Base-by-base conservation (phyloP, 2,888 invertebrate genomes). In the Erebia aethiops region DNA sequence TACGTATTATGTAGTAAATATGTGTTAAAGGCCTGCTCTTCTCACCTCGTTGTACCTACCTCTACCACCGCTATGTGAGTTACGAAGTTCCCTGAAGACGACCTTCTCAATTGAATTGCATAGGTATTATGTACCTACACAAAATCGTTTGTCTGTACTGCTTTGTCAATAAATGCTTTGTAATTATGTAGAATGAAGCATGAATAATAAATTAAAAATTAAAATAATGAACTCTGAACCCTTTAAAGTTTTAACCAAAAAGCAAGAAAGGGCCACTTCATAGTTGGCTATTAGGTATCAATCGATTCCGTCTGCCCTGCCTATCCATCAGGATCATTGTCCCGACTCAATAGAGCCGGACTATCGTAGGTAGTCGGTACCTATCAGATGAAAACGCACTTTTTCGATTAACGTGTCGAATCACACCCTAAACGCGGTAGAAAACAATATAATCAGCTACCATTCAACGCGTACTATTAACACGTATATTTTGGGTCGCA, bases 401-500 rank as follows among this genome's bases (percentile, higher is more conserved):
- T 91, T 88, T 87, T 87, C 87, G 89, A 92, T 91, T 90, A 90
- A 88, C 92, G 90, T 86, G 82, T 85, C 90, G 88, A 91, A 92
- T 90, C 84, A 83, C 78, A 82, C 87, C 87, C 89, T 80, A 84
- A 85, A 85, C 82, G 81, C 84, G 82, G 81, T 84, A 86, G 80
- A 85, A 91, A 90, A 93, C 92, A 93, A 92, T 92, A 91, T 90
- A 92, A 93, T 92, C 91, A 92, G 90, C 90, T 86, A 89, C 90
- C 81, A 93, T 92, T 92, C 77, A 79, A 74, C 84, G 83, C 69
- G 68, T 69, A 73, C 41, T 76, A 74, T 72, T 75, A 74, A 75
- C 71, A 71, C 75, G 75, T 81, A 72, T 72, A 61, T 64, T 67
- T 49, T 1, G 65, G 21, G 21, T 11, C 21, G 46, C 56, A 60